Evolutionary conservation across 2,888 invertebrate species (phyloP).

Genomic region (Drosophila stalkeri): DNA sequence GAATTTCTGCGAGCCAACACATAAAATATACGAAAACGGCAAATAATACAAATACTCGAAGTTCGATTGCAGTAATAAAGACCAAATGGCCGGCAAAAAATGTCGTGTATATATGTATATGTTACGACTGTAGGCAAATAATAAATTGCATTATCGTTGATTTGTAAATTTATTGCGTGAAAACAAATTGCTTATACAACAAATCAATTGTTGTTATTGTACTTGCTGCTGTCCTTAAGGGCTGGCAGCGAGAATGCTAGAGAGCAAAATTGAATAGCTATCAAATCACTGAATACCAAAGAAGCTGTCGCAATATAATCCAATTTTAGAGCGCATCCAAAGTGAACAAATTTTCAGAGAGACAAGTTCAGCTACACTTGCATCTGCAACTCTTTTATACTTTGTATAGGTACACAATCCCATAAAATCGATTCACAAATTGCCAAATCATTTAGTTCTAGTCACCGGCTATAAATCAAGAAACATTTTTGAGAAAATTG

Average conservation of each 20-base stretch:
- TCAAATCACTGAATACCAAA: conserved; percentile 57
- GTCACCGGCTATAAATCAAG: conserved; percentile 2
- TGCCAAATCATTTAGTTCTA: not conserved
- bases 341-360: conserved; percentile 7
- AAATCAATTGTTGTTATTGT: conserved; percentile 67
- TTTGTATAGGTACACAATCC: not conserved
- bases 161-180: conserved; percentile 78
- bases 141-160: conserved; percentile 79
- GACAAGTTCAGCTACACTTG: not conserved
- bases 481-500: not conserved
- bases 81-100: conserved; percentile 25
- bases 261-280: conserved; percentile 60
- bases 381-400: not conserved
- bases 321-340: conserved; percentile 40
- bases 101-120: conserved; percentile 5
- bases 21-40: conserved; percentile 49
- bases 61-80: conserved; percentile 61
- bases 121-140: conserved; percentile 47
- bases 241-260: conserved; percentile 30
- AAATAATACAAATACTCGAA: conserved; percentile 31
- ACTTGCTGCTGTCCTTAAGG: not conserved
- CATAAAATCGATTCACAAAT: not conserved
- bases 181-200: conserved; percentile 73
- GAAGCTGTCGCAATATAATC: conserved; percentile 53
- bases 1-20: conserved; percentile 29